A percentile compares a stretch with the other conserved stretches of the same genome.
phyloP scores from a whole-genome alignment of 2,113 vertebrate species.

The Emberiza fucata region DNA sequence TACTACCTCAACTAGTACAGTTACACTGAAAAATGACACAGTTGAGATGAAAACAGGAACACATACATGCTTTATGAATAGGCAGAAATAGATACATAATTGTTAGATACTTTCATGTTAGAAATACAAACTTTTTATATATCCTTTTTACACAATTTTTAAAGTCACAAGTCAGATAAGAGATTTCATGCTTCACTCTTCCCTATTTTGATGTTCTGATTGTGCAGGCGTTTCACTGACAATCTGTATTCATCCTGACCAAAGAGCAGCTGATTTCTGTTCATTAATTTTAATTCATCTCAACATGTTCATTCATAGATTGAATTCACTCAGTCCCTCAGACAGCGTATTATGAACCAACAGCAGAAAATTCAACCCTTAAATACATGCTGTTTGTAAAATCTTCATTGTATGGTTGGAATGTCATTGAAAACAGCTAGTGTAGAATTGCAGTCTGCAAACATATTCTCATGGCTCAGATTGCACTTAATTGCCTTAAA shows the following conservation, averaged over 20 bases:
- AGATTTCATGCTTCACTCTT: neutral
- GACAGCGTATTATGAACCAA: neutral
- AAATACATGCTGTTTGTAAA: conserved; percentile 54
- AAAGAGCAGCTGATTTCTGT: neutral
- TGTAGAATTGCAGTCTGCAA: conserved; percentile 47
- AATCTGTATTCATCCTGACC: neutral
- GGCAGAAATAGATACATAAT: neutral
- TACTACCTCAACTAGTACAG: neutral
- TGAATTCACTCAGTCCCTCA: neutral
- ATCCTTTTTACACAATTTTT: neutral
- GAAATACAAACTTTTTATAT: neutral
- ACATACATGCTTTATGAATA: neutral
- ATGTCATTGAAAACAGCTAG: conserved; percentile 71
- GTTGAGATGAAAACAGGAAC: neutral
- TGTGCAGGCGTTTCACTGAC: neutral
- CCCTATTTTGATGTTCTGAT: neutral
- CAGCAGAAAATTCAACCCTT: conserved; percentile 27
- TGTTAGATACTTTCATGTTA: neutral
- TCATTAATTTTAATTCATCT: conserved; percentile 9
- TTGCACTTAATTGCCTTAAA: conserved; percentile 70
- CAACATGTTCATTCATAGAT: neutral
- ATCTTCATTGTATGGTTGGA: conserved; percentile 58
- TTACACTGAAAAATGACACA: neutral
- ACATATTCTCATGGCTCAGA: conserved; percentile 62
- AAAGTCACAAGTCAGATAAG: neutral